Percentiles rank a stretch among this genome's conserved stretches.
phyloP scores from a whole-genome alignment of 92 coral and sea anemone genomes.

The Heliopora coerulea region DNA sequence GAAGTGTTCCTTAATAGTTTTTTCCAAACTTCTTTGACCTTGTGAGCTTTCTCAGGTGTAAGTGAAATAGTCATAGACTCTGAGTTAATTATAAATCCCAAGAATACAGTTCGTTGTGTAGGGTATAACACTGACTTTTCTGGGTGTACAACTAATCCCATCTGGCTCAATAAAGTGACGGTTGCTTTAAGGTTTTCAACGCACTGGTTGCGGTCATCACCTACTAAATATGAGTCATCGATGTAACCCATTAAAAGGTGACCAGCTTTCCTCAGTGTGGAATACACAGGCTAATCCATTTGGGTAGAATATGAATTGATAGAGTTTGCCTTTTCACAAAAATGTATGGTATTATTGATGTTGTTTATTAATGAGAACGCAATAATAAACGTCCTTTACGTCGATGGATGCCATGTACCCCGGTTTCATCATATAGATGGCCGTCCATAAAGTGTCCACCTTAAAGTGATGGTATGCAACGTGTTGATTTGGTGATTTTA shows the following conservation, averaged over 20 bases:
- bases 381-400: conserved; percentile 15
- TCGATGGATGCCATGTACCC: conserved; percentile 24
- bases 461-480: conserved; percentile 27
- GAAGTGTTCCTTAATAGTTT: not conserved
- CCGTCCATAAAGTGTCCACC: conserved; percentile 21
- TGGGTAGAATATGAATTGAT: conserved; percentile 20
- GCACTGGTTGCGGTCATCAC: conserved; percentile 15
- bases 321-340: conserved; percentile 26
- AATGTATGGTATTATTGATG: conserved; percentile 18
- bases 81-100: conserved; percentile 22
- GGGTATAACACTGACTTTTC: conserved; percentile 18
- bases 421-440: conserved; percentile 18
- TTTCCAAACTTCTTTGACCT: not conserved
- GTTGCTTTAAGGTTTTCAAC: conserved; percentile 17
- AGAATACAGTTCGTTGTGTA: not conserved
- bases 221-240: conserved; percentile 33
- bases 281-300: conserved; percentile 33
- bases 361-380: not conserved
- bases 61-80: not conserved
- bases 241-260: conserved; percentile 6
- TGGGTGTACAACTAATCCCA: conserved; percentile 11
- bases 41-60: conserved; percentile 3
- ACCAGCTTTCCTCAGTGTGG: conserved; percentile 2
- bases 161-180: not conserved
- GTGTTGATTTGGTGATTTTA: not conserved